Conservation (phyloP, 1,140 invertebrate species). For the Zaprionus gabonicus region DNA sequence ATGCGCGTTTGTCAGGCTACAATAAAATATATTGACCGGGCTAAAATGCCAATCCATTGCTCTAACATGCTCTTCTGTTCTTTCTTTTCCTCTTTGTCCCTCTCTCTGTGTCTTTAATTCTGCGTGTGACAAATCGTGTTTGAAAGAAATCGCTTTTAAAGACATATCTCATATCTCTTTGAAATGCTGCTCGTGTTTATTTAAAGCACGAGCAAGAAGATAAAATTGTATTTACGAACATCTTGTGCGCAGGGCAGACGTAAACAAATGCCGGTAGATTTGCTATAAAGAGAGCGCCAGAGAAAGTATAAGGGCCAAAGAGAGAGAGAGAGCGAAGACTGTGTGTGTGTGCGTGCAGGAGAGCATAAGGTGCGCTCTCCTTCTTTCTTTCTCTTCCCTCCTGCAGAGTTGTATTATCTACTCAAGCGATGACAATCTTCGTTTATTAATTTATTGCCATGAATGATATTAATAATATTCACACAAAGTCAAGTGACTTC, state of each 20-base stretch:
- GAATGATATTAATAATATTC: conserved; percentile 25
- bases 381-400: background rate
- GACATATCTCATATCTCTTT: conserved; percentile 27
- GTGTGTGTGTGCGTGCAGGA: background rate
- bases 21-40: conserved; percentile 27
- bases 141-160: background rate
- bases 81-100: background rate
- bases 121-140: conserved; percentile 8
- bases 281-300: background rate
- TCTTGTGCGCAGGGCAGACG: conserved; percentile 25
- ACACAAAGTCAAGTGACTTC: conserved; percentile 50
- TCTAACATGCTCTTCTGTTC: background rate
- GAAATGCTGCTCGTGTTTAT: conserved; percentile 41
- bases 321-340: background rate
- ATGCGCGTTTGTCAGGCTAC: conserved; percentile 27
- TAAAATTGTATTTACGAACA: conserved; percentile 35
- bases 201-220: conserved; percentile 44
- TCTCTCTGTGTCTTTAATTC: background rate
- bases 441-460: conserved; percentile 32
- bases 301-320: background rate
- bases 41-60: conserved; percentile 13
- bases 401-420: conserved; percentile 5
- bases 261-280: conserved; percentile 55
- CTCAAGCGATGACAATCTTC: conserved; percentile 4
- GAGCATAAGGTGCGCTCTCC: background rate